Base-by-base conservation (phyloP, 1,140 invertebrate species). In the Calycopis cecrops region DNA sequence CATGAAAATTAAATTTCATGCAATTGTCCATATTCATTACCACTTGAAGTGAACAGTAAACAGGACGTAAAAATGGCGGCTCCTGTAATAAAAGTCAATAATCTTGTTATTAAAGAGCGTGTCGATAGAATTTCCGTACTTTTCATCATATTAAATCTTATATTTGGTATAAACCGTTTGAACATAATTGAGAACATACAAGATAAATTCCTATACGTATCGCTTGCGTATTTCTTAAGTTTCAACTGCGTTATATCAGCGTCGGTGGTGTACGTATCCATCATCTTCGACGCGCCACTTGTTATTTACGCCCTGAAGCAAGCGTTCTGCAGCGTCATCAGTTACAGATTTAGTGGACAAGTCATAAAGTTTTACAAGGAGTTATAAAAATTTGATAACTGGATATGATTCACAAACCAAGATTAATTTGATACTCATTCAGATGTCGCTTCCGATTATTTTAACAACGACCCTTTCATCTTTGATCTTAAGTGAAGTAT, bases 71-170 rank as follows among this genome's bases (percentile, higher is more conserved):
- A n/a, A n/a, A n/a, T n/a, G n/a, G n/a, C n/a, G n/a, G n/a, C n/a
- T n/a, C n/a, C n/a, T n/a, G n/a, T n/a, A 8, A 11, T 40, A 0
- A 40, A 40, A 40, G 0, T 40, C n/a, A 40, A 40, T 16, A 40
- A n/a, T 7, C 16, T 40, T 40, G n/a, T 40, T 4, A 14, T 8
- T 40, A n/a, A 14, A 16, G 8, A 40, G n/a, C 9, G 9, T 11
- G 35, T 52, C 9, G 51, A 52, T 52, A 52, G 33, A 10, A 28
- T 52, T n/a, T 52, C 51, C 4, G 42, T 42, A 52, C 7, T 52
- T 3, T 52, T 52, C 28, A 52, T 52, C 9, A 28, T 33, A 42
- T 33, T 28, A 12, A 28, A 7, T 38, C 28, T n/a, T n/a, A n/a
- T n/a, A n/a, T n/a, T n/a, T n/a, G n/a, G n/a, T n/a, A n/a, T n/a